These are phyloP conservation scores for Verasper variegatus DNA, from an alignment of 2,113 vertebrate genomes.

Conservation along the genomic window DNA sequence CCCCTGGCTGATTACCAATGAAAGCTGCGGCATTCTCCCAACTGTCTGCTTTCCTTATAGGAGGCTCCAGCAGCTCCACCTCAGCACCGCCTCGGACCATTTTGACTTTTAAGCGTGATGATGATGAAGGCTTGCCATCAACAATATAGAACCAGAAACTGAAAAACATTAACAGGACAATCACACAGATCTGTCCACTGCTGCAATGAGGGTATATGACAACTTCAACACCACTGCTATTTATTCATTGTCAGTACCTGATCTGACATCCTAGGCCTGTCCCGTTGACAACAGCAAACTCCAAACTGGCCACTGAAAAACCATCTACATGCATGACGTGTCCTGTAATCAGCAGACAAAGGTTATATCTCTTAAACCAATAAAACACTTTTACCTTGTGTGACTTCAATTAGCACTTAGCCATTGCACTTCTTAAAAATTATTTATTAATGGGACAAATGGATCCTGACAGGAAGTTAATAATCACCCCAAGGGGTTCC, in stretches of 20 bases:
- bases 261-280: conserved; percentile 77
- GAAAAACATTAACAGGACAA: conserved; percentile 44
- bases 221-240: neutral
- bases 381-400: neutral
- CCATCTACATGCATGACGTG: conserved; percentile 69
- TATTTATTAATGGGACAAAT: neutral
- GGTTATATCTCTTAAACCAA: conserved; percentile 5
- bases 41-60: conserved; percentile 26
- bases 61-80: conserved; percentile 46
- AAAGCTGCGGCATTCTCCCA: conserved; percentile 75
- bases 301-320: conserved; percentile 35
- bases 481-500: conserved; percentile 71
- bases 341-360: conserved; percentile 61
- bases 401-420: neutral
- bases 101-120: conserved; percentile 42
- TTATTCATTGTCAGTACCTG: conserved; percentile 62
- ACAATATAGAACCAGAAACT: conserved; percentile 84
- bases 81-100: conserved; percentile 12
- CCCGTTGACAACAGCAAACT: conserved; percentile 48
- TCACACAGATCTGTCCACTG: conserved; percentile 4
- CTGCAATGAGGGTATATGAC: neutral
- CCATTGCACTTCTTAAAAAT: neutral
- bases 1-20: conserved; percentile 77
- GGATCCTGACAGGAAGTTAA: neutral
- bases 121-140: rapidly evolving